Percentiles rank a stretch among this genome's conserved stretches.
These are phyloP conservation scores for Endotricha flammealis DNA, from an alignment of 2,888 invertebrate species.

Conservation along the genomic window DNA sequence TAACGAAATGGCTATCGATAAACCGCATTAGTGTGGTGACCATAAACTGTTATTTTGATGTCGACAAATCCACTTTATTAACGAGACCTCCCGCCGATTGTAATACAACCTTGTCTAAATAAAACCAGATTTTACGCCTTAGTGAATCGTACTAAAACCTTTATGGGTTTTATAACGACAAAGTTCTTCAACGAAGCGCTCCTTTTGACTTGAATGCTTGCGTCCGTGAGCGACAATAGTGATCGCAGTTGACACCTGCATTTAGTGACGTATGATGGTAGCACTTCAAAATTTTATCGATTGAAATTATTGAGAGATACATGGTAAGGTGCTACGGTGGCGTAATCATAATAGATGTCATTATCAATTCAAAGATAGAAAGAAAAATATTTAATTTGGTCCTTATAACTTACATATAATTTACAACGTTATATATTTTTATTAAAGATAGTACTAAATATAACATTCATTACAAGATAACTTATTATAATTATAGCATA, in stretches of 20 bases:
- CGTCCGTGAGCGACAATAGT: slow-evolving; percentile 60
- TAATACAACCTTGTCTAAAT: slow-evolving; percentile 56
- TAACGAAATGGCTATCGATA: slow-evolving; percentile 46
- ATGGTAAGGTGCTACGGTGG: too few relatives aligned
- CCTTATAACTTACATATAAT: too few relatives aligned
- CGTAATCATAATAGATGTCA: too few relatives aligned
- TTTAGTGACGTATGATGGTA: slow-evolving; percentile 38
- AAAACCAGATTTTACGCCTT: slow-evolving; percentile 29
- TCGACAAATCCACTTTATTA: slow-evolving; percentile 76
- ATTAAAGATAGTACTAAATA: too few relatives aligned
- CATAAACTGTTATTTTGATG: slow-evolving; percentile 73
- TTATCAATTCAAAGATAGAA: too few relatives aligned
- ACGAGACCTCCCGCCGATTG: slow-evolving; percentile 63
- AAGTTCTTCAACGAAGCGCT: slow-evolving; percentile 54
- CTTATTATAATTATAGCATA: too few relatives aligned
- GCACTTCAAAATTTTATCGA: slow-evolving; percentile 18
- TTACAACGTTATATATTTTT: too few relatives aligned
- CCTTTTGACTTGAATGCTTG: slow-evolving; percentile 72
- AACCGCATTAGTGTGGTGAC: slow-evolving; percentile 59
- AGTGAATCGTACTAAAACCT: slow-evolving; percentile 39
- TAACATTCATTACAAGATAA: too few relatives aligned
- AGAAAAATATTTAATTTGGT: too few relatives aligned
- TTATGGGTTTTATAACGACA: slow-evolving; percentile 55
- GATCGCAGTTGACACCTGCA: slow-evolving; percentile 67
- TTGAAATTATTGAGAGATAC: too few relatives aligned